A percentile compares a stretch with the other conserved stretches of the same genome.
phyloP scores from a whole-genome alignment of 2,888 invertebrate genomes.

The Bedellia somnulentella region DNA sequence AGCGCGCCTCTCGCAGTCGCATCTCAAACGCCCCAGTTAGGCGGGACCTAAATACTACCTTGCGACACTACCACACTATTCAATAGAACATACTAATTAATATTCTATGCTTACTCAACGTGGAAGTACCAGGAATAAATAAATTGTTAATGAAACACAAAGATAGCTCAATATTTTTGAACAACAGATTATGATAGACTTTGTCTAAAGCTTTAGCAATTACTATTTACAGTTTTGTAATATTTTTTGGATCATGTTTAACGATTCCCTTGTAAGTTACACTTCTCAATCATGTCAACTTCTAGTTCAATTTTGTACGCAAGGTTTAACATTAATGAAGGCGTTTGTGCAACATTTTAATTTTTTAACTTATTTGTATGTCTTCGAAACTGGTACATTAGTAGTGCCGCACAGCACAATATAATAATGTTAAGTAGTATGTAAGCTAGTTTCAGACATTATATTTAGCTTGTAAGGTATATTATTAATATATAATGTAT shows the following conservation, averaged over 20 bases:
- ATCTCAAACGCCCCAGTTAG: slow-evolving; percentile 49
- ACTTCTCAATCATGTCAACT: slow-evolving; percentile 2
- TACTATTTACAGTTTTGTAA: no score
- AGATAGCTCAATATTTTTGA: no score
- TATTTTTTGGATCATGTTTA: slow-evolving; percentile 1
- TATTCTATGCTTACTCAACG: no score
- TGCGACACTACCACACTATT: slow-evolving; percentile 14
- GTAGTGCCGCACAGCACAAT: slow-evolving; percentile 23
- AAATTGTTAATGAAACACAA: no score
- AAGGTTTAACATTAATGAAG: slow-evolving; percentile 13
- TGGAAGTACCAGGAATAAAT: no score
- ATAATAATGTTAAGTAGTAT: slow-evolving; percentile 55
- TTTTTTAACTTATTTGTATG: slow-evolving; percentile 47
- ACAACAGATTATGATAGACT: no score
- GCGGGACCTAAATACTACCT: slow-evolving; percentile 12
- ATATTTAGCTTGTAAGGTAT: slow-evolving; percentile 30
- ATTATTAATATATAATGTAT: slow-evolving; percentile 34
- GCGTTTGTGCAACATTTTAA: slow-evolving; percentile 37
- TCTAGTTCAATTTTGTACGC: slow-evolving; percentile 18
- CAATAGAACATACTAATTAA: slow-evolving; percentile 15
- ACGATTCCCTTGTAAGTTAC: no score
- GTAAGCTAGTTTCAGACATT: slow-evolving; percentile 46
- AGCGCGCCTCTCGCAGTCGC: slow-evolving; percentile 38
- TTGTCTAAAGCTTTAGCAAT: no score
- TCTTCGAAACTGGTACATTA: slow-evolving; percentile 20